phyloP scores from a whole-genome alignment of 2,888 invertebrate genomes.

The Drosophila longiperda region DNA sequence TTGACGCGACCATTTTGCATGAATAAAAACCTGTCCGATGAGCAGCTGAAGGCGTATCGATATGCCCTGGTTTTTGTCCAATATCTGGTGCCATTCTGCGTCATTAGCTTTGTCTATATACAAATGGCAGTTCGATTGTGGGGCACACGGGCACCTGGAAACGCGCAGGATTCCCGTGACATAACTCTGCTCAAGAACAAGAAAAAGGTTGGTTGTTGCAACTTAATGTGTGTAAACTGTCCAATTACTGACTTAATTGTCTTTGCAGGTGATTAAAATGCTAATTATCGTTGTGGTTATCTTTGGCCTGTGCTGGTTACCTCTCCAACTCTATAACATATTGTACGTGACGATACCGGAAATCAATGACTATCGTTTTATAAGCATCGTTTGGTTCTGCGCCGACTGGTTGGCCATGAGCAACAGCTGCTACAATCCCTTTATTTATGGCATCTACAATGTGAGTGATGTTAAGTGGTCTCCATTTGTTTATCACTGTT shows the following conservation, averaged over 20 bases:
- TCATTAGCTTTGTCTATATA: conserved; percentile 93
- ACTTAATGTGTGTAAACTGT: not conserved
- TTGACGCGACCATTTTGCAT: conserved; percentile 86
- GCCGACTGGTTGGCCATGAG: conserved; percentile 96
- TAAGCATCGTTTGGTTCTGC: conserved; percentile 94
- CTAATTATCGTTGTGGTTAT: conserved; percentile 92
- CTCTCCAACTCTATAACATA: conserved; percentile 90
- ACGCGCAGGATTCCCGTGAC: conserved; percentile 91
- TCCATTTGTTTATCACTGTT: not conserved
- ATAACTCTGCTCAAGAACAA: conserved; percentile 93
- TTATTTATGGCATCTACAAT: conserved; percentile 95
- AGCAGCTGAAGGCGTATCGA: conserved; percentile 86
- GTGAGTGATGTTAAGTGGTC: conserved; percentile 87
- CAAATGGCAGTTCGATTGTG: conserved; percentile 92
- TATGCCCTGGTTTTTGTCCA: conserved; percentile 86
- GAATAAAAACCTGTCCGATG: conserved; percentile 85
- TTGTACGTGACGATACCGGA: conserved; percentile 89
- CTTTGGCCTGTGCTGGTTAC: conserved; percentile 94
- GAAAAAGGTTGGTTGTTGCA: conserved; percentile 88
- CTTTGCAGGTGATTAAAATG: conserved; percentile 93
- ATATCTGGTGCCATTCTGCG: conserved; percentile 92
- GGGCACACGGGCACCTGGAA: conserved; percentile 92
- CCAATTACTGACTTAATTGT: not conserved
- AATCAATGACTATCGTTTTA: conserved; percentile 91
- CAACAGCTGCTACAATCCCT: conserved; percentile 95